Percentiles rank a stretch among this genome's conserved stretches.
Evolutionary conservation across 2,888 invertebrate species (phyloP).

Genomic region (Ophion obscuratus): DNA sequence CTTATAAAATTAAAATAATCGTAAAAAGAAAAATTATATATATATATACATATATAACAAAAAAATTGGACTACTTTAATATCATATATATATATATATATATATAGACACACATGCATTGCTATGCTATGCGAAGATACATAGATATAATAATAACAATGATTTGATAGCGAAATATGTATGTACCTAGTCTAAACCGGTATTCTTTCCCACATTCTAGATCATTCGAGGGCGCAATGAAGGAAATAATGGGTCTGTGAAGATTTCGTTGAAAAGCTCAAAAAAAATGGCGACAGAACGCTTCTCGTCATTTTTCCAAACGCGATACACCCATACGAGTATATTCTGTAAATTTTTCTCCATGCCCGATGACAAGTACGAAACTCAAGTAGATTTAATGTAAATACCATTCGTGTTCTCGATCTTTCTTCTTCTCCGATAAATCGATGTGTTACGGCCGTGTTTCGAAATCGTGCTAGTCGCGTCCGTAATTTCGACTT

Average conservation of each 20-base stretch:
- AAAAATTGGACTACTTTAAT: too few species aligned
- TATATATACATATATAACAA: too few species aligned
- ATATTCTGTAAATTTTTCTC: conserved; percentile 1
- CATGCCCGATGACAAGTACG: conserved; percentile 8
- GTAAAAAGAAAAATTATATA: too few species aligned
- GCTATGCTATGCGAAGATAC: not conserved
- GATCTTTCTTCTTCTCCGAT: not conserved
- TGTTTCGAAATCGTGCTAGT: not conserved
- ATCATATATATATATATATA: not conserved
- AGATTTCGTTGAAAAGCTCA: not conserved
- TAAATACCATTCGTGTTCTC: not conserved
- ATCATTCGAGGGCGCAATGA: conserved; percentile 22
- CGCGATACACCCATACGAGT: not conserved
- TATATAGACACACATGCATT: not conserved
- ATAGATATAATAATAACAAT: not conserved
- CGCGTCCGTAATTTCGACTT: too few species aligned
- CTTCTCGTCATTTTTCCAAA: not conserved
- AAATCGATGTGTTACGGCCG: not conserved
- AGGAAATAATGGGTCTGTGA: conserved; percentile 21
- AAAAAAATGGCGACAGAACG: not conserved
- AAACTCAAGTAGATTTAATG: conserved; percentile 27
- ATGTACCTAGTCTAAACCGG: not conserved
- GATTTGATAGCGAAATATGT: not conserved
- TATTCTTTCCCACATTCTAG: not conserved
- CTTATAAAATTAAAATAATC: too few species aligned